Evolutionary conservation across 2,888 invertebrate species (phyloP).

Genomic region (Plagodis dolabraria): DNA sequence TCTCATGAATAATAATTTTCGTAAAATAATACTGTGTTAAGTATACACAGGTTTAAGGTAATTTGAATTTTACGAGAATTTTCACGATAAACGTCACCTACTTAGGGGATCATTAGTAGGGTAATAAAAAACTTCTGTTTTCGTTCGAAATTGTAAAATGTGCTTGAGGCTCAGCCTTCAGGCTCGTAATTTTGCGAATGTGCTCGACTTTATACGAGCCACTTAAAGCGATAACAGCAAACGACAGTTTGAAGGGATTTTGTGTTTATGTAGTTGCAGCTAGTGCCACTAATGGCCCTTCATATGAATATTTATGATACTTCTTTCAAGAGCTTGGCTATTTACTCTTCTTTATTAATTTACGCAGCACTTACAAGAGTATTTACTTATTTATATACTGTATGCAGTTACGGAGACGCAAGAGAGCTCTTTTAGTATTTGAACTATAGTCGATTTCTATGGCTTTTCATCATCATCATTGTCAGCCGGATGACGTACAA

Average conservation of each 20-base stretch:
- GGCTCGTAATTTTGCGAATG: conserved; percentile 34
- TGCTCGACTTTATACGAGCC: conserved; percentile 36
- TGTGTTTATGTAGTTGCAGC: conserved; percentile 24
- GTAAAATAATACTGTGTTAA: no score
- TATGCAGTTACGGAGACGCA: no score
- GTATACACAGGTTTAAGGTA: not conserved
- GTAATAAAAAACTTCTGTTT: conserved; percentile 36
- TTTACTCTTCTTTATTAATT: conserved; percentile 7
- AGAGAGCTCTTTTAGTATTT: no score
- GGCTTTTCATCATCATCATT: no score
- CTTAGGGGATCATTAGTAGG: conserved; percentile 24
- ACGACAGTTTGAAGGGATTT: conserved; percentile 21
- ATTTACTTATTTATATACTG: no score
- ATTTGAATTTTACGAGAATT: conserved; percentile 14
- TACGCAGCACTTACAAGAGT: not conserved
- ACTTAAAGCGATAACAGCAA: conserved; percentile 34
- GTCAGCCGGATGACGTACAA: no score
- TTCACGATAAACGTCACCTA: conserved; percentile 22
- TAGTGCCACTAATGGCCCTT: conserved; percentile 21
- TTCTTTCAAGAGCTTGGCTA: conserved; percentile 9
- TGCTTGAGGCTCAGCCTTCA: conserved; percentile 15
- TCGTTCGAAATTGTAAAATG: conserved; percentile 33
- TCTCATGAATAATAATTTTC: no score
- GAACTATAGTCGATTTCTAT: no score
- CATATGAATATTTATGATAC: conserved; percentile 16